Conservation (phyloP, 2,888 invertebrate species). For the Morinoia aosen region DNA sequence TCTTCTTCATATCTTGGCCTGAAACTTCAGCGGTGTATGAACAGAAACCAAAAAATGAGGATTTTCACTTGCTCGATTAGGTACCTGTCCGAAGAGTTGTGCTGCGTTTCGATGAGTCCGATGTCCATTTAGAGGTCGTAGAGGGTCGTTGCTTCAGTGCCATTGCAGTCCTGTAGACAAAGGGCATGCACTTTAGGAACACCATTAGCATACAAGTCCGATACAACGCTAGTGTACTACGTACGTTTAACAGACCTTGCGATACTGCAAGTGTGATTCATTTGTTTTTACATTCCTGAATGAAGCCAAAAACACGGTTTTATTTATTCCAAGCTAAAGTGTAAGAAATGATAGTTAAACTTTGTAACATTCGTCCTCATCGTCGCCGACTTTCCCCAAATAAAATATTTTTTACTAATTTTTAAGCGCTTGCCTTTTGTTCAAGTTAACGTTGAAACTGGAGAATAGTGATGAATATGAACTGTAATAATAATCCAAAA, state of each 20-base stretch:
- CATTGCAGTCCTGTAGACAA: conserved; percentile 48
- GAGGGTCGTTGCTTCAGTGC: conserved; percentile 41
- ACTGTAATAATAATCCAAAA: too few species aligned
- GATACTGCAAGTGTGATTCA: conserved; percentile 40
- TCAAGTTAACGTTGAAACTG: not conserved
- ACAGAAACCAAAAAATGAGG: not conserved
- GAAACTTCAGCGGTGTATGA: not conserved
- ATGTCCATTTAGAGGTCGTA: conserved; percentile 48
- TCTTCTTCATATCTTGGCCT: not conserved
- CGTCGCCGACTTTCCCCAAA: not conserved
- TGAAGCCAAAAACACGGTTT: not conserved
- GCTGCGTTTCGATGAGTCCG: conserved; percentile 50
- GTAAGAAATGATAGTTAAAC: not conserved
- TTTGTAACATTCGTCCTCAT: not conserved
- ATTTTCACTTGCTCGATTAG: conserved; percentile 13
- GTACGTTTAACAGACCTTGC: conserved; percentile 19
- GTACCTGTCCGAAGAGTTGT: conserved; percentile 38
- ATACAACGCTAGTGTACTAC: conserved; percentile 40
- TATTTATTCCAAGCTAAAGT: not conserved
- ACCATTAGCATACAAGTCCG: conserved; percentile 45
- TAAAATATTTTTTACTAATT: not conserved
- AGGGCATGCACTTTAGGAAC: conserved; percentile 50
- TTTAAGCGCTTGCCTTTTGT: not conserved
- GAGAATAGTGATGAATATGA: too few species aligned
- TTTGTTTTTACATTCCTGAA: not conserved